Conservation (phyloP, 2,888 invertebrate genomes). For the Ochropleura leucogaster region DNA sequence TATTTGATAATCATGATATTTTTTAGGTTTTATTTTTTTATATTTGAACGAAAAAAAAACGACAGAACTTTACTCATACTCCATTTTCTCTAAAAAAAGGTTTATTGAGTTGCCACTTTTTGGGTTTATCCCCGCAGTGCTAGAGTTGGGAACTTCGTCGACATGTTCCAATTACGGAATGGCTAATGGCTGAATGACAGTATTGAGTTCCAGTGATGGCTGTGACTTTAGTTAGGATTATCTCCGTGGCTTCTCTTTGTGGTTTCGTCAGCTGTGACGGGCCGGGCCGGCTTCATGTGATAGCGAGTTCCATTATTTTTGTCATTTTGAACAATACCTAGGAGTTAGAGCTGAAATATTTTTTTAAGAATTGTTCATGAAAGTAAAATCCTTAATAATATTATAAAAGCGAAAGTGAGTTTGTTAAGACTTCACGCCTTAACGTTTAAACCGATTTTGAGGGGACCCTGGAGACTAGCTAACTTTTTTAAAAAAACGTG, state of each 20-base stretch:
- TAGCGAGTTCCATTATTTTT: background rate
- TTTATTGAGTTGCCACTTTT: background rate
- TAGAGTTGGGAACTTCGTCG: conserved; percentile 58
- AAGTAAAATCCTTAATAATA: too few species aligned
- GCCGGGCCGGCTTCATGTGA: background rate
- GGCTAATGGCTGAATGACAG: conserved; percentile 56
- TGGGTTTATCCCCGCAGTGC: background rate
- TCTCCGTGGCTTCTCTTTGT: conserved; percentile 18
- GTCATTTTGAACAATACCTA: background rate
- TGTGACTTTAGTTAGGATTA: conserved; percentile 22
- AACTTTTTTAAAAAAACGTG: too few species aligned
- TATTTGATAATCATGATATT: background rate
- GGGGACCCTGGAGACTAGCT: too few species aligned
- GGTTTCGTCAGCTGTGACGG: conserved; percentile 31
- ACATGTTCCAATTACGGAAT: conserved; percentile 66
- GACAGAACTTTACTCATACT: background rate
- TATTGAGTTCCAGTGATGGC: conserved; percentile 40
- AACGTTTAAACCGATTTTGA: too few species aligned
- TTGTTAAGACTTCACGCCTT: too few species aligned
- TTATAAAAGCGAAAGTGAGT: too few species aligned
- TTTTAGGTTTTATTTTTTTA: background rate
- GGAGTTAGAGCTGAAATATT: background rate
- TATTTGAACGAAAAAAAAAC: background rate
- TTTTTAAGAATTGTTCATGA: background rate
- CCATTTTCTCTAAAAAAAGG: background rate